Conservation (phyloP, 2,113 vertebrate species). For the Cottus gobio region DNA sequence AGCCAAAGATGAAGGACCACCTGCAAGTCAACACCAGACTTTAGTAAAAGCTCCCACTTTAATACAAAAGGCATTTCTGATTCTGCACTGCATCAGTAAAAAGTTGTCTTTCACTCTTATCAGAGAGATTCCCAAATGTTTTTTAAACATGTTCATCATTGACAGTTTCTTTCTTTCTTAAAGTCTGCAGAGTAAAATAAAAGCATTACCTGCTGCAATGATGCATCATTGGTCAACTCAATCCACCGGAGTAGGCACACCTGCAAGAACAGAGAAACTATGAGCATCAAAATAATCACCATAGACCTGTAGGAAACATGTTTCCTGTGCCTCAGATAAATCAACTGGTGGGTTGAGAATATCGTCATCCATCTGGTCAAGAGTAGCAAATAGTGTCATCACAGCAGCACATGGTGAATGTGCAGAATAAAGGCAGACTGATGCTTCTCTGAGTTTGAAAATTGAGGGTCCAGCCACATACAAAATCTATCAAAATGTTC, state of each 20-base stretch:
- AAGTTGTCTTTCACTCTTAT: constrained; percentile 84
- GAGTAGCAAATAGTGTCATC: constrained; percentile 89
- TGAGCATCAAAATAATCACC: accelerated
- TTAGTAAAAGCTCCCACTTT: accelerated
- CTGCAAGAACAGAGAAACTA: neutral
- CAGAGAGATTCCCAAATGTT: constrained; percentile 98
- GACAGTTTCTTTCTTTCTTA: constrained; percentile 73
- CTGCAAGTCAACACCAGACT: constrained; percentile 11
- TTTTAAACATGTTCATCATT: constrained; percentile 84
- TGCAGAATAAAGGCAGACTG: neutral
- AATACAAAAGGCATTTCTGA: accelerated
- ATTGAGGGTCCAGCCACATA: neutral
- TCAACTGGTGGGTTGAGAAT: constrained; percentile 74
- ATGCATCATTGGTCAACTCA: too few species aligned
- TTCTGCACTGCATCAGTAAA: constrained; percentile 79
- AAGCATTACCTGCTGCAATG: too few species aligned
- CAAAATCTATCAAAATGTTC: neutral
- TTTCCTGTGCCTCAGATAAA: constrained; percentile 76
- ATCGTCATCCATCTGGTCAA: constrained; percentile 81
- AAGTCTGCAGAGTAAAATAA: accelerated
- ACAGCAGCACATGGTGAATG: constrained; percentile 60
- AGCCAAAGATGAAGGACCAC: too few species aligned
- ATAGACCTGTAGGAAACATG: accelerated
- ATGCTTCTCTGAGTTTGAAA: constrained; percentile 24
- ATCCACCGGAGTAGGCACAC: too few species aligned